phyloP scores from a whole-genome alignment of 2,888 invertebrate genomes.

The Drosophila lutescens region DNA sequence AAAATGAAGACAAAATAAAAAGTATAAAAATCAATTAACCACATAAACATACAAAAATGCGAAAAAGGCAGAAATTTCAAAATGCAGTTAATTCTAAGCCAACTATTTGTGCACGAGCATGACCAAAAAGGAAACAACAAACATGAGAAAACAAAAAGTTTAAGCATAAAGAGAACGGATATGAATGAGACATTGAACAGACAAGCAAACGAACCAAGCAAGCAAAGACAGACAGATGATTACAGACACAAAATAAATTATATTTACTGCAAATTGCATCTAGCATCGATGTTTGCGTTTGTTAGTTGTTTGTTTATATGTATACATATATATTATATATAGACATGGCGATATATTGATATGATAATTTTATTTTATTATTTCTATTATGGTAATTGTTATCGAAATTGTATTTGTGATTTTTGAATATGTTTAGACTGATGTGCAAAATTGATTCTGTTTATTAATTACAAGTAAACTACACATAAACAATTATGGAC shows the following conservation, averaged over 20 bases:
- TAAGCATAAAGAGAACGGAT: constrained; percentile 37
- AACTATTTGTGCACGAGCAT: constrained; percentile 62
- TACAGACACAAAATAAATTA: constrained; percentile 25
- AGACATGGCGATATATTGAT: constrained; percentile 52
- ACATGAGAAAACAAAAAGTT: constrained; percentile 24
- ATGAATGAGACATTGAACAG: constrained; percentile 41
- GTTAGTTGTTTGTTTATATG: constrained; percentile 57
- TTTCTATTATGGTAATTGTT: constrained; percentile 79
- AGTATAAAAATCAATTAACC: constrained; percentile 38
- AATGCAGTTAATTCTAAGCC: constrained; percentile 65
- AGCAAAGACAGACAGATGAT: constrained; percentile 37
- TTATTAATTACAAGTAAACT: constrained; percentile 62
- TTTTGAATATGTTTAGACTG: constrained; percentile 80
- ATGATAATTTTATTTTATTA: constrained; percentile 70
- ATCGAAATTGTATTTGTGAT: constrained; percentile 80
- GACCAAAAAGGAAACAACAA: constrained; percentile 60
- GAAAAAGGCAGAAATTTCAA: constrained; percentile 48
- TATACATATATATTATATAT: constrained; percentile 48
- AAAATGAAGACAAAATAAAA: constrained; percentile 71
- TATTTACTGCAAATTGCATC: constrained; percentile 37
- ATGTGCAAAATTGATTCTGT: constrained; percentile 77
- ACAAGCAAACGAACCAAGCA: constrained; percentile 52
- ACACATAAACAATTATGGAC: constrained; percentile 46
- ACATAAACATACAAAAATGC: constrained; percentile 42
- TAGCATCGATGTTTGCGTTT: constrained; percentile 39